These are phyloP conservation scores for Knipowitschia caucasica DNA, from an alignment of 2,797 vertebrate genomes.

Conservation along the genomic window DNA sequence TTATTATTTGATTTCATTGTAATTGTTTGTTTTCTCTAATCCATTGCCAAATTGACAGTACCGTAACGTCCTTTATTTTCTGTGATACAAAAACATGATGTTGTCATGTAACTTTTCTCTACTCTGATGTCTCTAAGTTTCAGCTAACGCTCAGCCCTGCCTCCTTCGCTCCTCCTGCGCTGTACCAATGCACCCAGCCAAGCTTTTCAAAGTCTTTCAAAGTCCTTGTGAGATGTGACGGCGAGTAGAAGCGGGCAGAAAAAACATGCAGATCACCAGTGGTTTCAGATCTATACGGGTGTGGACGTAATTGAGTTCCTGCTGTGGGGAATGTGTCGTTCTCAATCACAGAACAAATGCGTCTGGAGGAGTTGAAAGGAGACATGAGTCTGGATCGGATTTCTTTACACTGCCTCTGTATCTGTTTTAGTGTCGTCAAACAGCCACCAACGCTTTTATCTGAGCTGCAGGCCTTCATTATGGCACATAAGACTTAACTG, in stretches of 20 bases:
- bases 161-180: slow-evolving; percentile 27
- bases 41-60: no score
- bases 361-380: slow-evolving; percentile 48
- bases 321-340: slow-evolving; percentile 53
- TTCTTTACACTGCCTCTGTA: slow-evolving; percentile 17
- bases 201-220: slow-evolving; percentile 27
- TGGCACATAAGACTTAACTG: slow-evolving; percentile 3
- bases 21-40: no score
- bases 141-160: no score
- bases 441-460: slow-evolving; percentile 9
- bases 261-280: slow-evolving; percentile 37
- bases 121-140: no score
- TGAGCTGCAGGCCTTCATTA: slow-evolving; percentile 4
- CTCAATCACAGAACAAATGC: slow-evolving; percentile 46
- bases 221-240: slow-evolving; percentile 22
- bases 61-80: no score
- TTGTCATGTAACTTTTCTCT: no score
- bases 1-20: no score
- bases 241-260: slow-evolving; percentile 7
- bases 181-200: slow-evolving; percentile 30
- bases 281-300: slow-evolving; percentile 51
- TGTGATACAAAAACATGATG: no score
- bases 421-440: slow-evolving; percentile 32
- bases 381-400: slow-evolving; percentile 34
- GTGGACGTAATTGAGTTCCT: slow-evolving; percentile 59